Percentiles rank a stretch among this genome's conserved stretches.
These are phyloP conservation scores for Chionis minor DNA, from an alignment of 2,113 vertebrate genomes.

Conservation along the genomic window DNA sequence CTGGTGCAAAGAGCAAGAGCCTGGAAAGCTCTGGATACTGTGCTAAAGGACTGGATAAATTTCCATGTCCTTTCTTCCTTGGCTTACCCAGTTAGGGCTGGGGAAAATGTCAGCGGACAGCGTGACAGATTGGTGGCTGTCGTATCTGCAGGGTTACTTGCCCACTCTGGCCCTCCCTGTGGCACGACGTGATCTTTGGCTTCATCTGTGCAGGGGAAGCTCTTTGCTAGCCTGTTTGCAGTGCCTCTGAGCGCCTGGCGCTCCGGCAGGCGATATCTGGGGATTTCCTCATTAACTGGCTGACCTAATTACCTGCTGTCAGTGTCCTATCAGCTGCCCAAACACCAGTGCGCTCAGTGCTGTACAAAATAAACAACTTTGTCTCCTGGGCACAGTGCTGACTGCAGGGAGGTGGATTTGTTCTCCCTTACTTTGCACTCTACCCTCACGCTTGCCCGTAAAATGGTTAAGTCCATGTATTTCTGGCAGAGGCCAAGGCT, in stretches of 20 bases:
- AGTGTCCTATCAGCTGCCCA: not conserved
- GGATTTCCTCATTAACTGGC: constrained; percentile 18
- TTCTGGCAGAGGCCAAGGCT: not conserved
- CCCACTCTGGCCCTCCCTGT: not conserved
- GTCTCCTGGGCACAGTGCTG: not conserved
- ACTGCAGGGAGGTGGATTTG: not conserved
- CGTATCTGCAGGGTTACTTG: not conserved
- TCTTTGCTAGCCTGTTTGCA: not conserved
- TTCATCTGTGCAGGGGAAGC: not conserved
- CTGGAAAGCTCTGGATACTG: not conserved
- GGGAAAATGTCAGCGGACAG: not conserved
- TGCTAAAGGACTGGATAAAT: not conserved
- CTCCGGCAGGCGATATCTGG: not conserved
- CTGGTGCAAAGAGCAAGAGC: not conserved
- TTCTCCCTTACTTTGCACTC: not conserved
- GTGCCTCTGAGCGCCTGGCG: not conserved
- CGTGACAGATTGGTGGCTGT: not conserved
- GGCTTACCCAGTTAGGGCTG: not conserved
- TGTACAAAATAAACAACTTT: not conserved
- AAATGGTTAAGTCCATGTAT: not conserved
- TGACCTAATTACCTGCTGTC: constrained; percentile 41
- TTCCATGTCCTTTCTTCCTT: not conserved
- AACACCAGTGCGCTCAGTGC: not conserved
- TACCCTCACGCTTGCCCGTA: not conserved
- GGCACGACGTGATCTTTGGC: not conserved